Evolutionary conservation across 92 coral and sea anemone species (phyloP), one percentile per base, ranked within the genome.

Genomic region (Scolanthus callimorphus): DNA sequence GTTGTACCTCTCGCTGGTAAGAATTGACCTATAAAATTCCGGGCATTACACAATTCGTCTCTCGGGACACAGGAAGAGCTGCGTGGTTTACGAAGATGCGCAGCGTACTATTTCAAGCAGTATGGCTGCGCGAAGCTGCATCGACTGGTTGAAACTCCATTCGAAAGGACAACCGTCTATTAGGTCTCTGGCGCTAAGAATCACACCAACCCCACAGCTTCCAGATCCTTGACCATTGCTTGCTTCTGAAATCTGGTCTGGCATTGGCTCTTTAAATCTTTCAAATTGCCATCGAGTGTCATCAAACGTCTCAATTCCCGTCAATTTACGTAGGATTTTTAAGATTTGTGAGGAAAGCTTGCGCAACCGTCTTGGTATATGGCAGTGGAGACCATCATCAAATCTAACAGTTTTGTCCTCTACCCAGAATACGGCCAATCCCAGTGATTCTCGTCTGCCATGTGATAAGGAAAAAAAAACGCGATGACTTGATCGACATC

Each of bases 121-220:
- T 0, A 60, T 28, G 29, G 60, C 70, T 21, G 70, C 78, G 27
- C 55, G 60, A 31, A 31, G 70, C 49, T 11, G 13, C 24, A 43
- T 49, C 20, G 69, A 29, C 25, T 70, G 61, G 17, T 71, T 51
- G 59, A 20, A 60, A 2, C 38, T 51, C 73, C 73, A 66, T 11
- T 52, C 54, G 62, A 66, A 66, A 24, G 2, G 29, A 11, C 30
- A 27, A 24, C 62, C 22, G 6, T 17, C 20, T 11, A 26, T 27
- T 28, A 56, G 31, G 45, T 56, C 62, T 23, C 19, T 37, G 8
- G 58, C 57, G n/a, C 64, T 62, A 29, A 53, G 39, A 9, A 73
- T 34, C 15, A 73, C 72, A 3, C 65, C 67, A 56, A 74, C 71
- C 0, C 73, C 73, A 56, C 80, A 74, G 44, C 73, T 74, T 37